A percentile compares a stretch with the other conserved stretches of the same genome.
Conservation (phyloP, 2,797 vertebrate genomes). For the Rachycentron canadum region DNA sequence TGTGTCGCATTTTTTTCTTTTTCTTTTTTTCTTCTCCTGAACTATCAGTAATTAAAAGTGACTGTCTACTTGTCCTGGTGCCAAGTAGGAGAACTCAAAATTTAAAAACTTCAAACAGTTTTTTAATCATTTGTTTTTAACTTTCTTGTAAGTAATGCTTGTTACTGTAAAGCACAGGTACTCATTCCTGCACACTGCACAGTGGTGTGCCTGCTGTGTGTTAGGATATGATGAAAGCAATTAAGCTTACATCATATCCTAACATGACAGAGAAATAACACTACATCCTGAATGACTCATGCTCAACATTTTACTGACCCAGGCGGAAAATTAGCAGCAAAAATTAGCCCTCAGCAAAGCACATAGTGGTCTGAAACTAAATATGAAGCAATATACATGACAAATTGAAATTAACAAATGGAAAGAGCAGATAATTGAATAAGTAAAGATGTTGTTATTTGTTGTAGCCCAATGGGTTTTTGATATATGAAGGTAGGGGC, state of each 20-base stretch:
- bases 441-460: not conserved
- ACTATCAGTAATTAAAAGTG: conserved; percentile 71
- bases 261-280: conserved; percentile 43
- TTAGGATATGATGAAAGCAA: conserved; percentile 41
- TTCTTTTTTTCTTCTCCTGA: conserved; percentile 6
- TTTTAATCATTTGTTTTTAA: conserved; percentile 23
- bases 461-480: not conserved
- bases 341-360: not conserved
- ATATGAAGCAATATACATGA: not conserved
- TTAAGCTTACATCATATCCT: too few relatives aligned
- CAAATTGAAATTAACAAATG: not conserved
- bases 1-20: conserved; percentile 33
- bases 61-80: conserved; percentile 62
- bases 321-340: conserved; percentile 26
- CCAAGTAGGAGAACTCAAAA: conserved; percentile 39
- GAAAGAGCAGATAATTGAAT: not conserved
- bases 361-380: not conserved
- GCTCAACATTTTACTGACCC: conserved; percentile 27
- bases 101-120: not conserved
- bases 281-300: conserved; percentile 33
- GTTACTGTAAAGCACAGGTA: conserved; percentile 1
- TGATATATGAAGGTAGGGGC: not conserved
- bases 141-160: conserved; percentile 5
- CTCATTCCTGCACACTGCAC: conserved; percentile 5
- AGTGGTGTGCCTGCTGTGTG: not conserved